These are phyloP conservation scores for Cerceris rybyensis DNA, from an alignment of 2,888 invertebrate genomes.

Conservation along the genomic window DNA sequence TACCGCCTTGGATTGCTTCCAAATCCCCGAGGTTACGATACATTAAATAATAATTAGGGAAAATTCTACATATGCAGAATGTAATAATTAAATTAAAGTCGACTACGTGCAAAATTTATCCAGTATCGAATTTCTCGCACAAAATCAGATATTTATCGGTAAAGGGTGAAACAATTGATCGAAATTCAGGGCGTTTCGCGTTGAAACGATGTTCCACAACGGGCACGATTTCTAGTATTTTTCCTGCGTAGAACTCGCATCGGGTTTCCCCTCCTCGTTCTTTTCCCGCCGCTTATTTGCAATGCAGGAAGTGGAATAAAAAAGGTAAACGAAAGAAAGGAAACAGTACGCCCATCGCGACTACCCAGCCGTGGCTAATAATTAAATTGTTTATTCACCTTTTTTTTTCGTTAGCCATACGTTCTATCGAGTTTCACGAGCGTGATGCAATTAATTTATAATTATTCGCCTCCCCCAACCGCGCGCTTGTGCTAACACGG, in stretches of 20 bases:
- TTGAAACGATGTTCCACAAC: no score
- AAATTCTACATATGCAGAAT: no score
- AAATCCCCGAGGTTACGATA: no score
- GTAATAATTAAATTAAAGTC: no score
- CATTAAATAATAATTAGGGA: no score
- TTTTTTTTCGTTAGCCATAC: constrained; percentile 1
- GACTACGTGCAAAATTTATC: no score
- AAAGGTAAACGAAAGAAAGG: constrained; percentile 72
- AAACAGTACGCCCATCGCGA: constrained; percentile 69
- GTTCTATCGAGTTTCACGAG: constrained; percentile 32
- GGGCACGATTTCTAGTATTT: neutral
- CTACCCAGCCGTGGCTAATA: constrained; percentile 62
- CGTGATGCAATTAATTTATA: constrained; percentile 10
- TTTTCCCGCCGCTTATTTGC: constrained; percentile 43
- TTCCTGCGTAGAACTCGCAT: constrained; percentile 7
- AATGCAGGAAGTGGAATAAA: constrained; percentile 66
- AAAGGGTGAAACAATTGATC: no score
- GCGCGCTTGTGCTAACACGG: constrained; percentile 24
- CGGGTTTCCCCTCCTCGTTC: neutral
- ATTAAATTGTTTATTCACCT: constrained; percentile 22
- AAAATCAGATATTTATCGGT: no score
- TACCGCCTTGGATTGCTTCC: no score
- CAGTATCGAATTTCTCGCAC: no score
- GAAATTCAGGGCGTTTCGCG: no score
- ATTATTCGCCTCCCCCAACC: neutral